These are phyloP conservation scores for Euwallacea fornicatus DNA, from an alignment of 1,140 invertebrate species.

Conservation along the genomic window DNA sequence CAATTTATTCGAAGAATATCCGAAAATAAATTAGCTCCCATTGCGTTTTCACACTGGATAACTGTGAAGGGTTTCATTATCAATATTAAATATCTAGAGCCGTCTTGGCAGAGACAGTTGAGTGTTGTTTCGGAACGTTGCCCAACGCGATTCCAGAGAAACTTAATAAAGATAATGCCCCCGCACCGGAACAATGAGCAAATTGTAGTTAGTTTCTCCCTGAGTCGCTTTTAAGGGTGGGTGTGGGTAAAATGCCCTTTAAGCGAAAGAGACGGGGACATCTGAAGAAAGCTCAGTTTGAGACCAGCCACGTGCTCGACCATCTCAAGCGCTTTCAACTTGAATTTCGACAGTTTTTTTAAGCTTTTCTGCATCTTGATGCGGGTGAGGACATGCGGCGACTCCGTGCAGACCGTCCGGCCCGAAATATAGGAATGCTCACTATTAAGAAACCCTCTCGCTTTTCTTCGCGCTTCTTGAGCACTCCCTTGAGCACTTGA, in stretches of 20 bases:
- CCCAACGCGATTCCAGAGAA: constrained; percentile 44
- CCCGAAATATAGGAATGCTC: constrained; percentile 25
- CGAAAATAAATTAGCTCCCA: constrained; percentile 46
- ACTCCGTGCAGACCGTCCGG: constrained; percentile 17
- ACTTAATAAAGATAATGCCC: constrained; percentile 52
- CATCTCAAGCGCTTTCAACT: too few species aligned
- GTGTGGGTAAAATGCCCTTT: constrained; percentile 8
- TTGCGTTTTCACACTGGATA: constrained; percentile 37
- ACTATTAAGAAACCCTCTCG: constrained; percentile 26
- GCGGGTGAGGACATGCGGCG: too few species aligned
- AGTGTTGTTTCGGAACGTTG: constrained; percentile 43
- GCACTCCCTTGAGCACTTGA: constrained; percentile 46
- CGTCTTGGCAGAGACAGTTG: constrained; percentile 48
- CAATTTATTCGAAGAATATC: constrained; percentile 45
- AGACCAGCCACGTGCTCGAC: too few species aligned
- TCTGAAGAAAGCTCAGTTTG: background rate
- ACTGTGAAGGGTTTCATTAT: constrained; percentile 49
- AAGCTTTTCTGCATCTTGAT: too few species aligned
- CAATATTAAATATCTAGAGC: constrained; percentile 51
- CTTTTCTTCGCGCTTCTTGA: constrained; percentile 43
- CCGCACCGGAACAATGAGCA: constrained; percentile 50
- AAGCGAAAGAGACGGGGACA: background rate
- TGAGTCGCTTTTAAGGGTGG: constrained; percentile 7
- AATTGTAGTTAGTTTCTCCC: constrained; percentile 49
- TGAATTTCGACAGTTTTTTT: too few species aligned